Percentiles rank a stretch among this genome's conserved stretches.
phyloP scores from a whole-genome alignment of 2,888 invertebrate species.

The Aspidiotus rigidus region DNA sequence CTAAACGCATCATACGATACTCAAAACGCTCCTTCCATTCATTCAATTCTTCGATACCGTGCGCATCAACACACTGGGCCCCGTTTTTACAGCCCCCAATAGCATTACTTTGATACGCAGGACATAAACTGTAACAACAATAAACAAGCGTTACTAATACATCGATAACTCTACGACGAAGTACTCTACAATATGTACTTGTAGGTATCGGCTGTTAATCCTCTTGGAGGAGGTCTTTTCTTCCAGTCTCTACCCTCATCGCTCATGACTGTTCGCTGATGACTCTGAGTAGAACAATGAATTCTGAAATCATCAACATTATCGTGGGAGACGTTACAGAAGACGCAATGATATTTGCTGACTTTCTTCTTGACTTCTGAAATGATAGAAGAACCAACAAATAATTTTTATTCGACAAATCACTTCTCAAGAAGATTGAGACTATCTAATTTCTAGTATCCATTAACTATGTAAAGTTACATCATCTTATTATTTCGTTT shows the following conservation, averaged over 20 bases:
- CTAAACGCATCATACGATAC: slow-evolving; percentile 54
- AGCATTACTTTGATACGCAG: slow-evolving; percentile 42
- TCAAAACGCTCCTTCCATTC: slow-evolving; percentile 67
- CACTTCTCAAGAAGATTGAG: neutral
- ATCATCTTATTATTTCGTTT: neutral
- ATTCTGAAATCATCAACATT: slow-evolving; percentile 49
- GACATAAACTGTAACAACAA: slow-evolving; percentile 34
- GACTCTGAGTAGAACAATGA: slow-evolving; percentile 55
- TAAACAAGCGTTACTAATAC: neutral
- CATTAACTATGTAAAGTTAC: neutral
- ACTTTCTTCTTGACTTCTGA: slow-evolving; percentile 39
- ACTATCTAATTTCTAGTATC: neutral
- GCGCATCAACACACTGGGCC: slow-evolving; percentile 64
- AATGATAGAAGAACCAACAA: neutral
- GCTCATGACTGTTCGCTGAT: slow-evolving; percentile 58
- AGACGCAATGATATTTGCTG: slow-evolving; percentile 44
- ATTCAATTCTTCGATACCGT: slow-evolving; percentile 58
- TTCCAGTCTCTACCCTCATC: slow-evolving; percentile 60
- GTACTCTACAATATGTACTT: slow-evolving; percentile 38
- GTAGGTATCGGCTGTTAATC: slow-evolving; percentile 56
- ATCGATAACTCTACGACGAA: no score
- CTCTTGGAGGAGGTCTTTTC: slow-evolving; percentile 60
- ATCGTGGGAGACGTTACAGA: slow-evolving; percentile 51
- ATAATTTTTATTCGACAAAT: neutral
- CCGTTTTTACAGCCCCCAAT: slow-evolving; percentile 56